Percentiles rank a stretch among this genome's conserved stretches.
Evolutionary conservation across 2,888 invertebrate genomes (phyloP).

Genomic region (Leistus spinibarbis): DNA sequence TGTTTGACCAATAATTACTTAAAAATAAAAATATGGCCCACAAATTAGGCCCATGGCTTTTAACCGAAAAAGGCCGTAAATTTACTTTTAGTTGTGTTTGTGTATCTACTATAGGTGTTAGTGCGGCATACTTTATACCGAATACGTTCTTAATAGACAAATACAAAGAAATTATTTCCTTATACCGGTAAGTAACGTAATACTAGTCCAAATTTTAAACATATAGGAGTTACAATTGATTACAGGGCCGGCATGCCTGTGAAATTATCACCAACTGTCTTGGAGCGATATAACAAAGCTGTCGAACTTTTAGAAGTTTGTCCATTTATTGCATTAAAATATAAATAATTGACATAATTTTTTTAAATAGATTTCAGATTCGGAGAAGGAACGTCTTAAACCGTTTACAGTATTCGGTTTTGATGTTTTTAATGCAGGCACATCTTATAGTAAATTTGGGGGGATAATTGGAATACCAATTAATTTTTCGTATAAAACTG

Average conservation of each 20-base stretch:
- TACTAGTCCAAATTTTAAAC: constrained; percentile 8
- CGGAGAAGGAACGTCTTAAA: constrained; percentile 60
- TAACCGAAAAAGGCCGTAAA: constrained; percentile 62
- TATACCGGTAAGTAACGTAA: constrained; percentile 64
- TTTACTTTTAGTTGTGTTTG: constrained; percentile 60
- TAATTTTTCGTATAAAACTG: constrained; percentile 67
- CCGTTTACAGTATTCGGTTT: constrained; percentile 77
- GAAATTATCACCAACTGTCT: constrained; percentile 60
- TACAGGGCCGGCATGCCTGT: constrained; percentile 67
- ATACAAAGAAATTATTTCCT: constrained; percentile 67
- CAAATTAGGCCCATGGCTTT: constrained; percentile 58
- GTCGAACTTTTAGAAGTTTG: constrained; percentile 63
- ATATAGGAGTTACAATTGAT: constrained; percentile 41
- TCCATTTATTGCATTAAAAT: neutral
- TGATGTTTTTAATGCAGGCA: constrained; percentile 74
- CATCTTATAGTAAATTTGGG: constrained; percentile 61
- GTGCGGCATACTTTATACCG: constrained; percentile 62
- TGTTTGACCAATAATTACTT: neutral
- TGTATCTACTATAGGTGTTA: constrained; percentile 56
- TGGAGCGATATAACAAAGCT: constrained; percentile 62
- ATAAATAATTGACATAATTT: constrained; percentile 41
- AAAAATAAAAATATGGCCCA: constrained; percentile 41
- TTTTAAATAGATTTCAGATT: constrained; percentile 54
- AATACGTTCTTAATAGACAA: constrained; percentile 67
- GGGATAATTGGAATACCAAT: constrained; percentile 75